Base-by-base conservation (phyloP, 35 echinoderm and acorn worm genomes). In the Ptychodera flava region DNA sequence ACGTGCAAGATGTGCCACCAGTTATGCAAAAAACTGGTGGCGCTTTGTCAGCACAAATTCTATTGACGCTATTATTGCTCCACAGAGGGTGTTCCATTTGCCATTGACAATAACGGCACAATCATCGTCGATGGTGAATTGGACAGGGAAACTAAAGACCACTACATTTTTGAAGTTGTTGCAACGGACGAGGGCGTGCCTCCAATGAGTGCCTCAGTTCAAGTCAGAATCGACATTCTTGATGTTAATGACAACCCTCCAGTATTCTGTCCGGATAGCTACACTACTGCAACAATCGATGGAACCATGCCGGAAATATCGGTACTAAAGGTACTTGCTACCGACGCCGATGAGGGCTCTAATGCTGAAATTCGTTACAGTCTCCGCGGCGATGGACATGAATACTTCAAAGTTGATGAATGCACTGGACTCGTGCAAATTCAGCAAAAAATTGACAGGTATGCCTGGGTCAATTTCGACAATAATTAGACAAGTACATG, bases 341-440 rank as follows among this genome's bases (percentile, higher is more conserved):
- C 45, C 22, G 45, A 64, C 22, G 45, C 6, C 22, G 45, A 64
- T 64, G 22, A 6, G 6, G 45, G 45, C 22, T 12, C 45, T 64
- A 64, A 64, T 64, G 45, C 45, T 64, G 45, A 64, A 64, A 64
- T 64, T n/a, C n/a, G n/a, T n/a, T n/a, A n/a, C n/a, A n/a, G n/a
- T n/a, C n/a, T n/a, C n/a, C n/a, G n/a, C n/a, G n/a, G n/a, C n/a
- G n/a, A n/a, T n/a, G n/a, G n/a, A n/a, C n/a, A n/a, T n/a, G n/a
- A n/a, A n/a, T n/a, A n/a, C n/a, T n/a, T n/a, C n/a, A n/a, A n/a
- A n/a, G n/a, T n/a, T n/a, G n/a, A n/a, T n/a, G n/a, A n/a, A n/a
- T n/a, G n/a, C n/a, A n/a, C n/a, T n/a, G n/a, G n/a, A n/a, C n/a
- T n/a, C n/a, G n/a, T n/a, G n/a, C n/a, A n/a, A n/a, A n/a, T n/a